These are phyloP conservation scores for Drosophila melanogaster DNA, from an alignment of 1,140 invertebrate genomes.

Conservation along the genomic window DNA sequence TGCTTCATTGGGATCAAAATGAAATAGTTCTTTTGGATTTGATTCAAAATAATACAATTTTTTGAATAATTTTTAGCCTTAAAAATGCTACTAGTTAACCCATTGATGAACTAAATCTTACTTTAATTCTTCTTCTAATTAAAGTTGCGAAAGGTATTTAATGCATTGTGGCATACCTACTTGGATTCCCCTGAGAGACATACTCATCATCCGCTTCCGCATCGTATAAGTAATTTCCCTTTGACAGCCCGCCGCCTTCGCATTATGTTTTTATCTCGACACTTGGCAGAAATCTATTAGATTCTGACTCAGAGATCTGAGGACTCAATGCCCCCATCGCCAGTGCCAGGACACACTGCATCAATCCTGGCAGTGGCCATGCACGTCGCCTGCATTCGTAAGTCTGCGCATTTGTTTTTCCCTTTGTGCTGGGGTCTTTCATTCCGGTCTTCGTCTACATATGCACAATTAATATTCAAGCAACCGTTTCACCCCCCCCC, in stretches of 20 bases:
- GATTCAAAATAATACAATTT: too few relatives aligned
- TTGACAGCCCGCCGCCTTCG: slow-evolving; percentile 51
- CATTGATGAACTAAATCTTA: too few relatives aligned
- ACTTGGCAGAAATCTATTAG: slow-evolving; percentile 72
- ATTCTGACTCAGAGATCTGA: slow-evolving; percentile 22
- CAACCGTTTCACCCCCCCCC: slow-evolving; percentile 60
- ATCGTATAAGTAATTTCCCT: slow-evolving; percentile 45
- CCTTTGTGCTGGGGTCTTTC: slow-evolving; percentile 22
- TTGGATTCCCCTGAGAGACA: neutral
- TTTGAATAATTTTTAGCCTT: too few relatives aligned
- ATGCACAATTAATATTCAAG: slow-evolving; percentile 82
- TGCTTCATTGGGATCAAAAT: neutral
- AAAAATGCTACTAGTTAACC: too few relatives aligned
- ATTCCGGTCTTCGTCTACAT: slow-evolving; percentile 42
- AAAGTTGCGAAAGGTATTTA: neutral
- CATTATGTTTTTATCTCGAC: slow-evolving; percentile 56
- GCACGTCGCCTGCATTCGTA: slow-evolving; percentile 81
- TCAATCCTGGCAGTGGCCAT: slow-evolving; percentile 43
- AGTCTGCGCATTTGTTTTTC: slow-evolving; percentile 80
- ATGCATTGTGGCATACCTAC: neutral
- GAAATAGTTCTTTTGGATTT: neutral
- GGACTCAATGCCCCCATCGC: neutral
- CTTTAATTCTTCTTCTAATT: neutral
- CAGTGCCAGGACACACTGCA: slow-evolving; percentile 34
- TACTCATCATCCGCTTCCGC: slow-evolving; percentile 7